Evolutionary conservation across 2,113 vertebrate species (phyloP).

Genomic region (Pristiophorus japonicus): DNA sequence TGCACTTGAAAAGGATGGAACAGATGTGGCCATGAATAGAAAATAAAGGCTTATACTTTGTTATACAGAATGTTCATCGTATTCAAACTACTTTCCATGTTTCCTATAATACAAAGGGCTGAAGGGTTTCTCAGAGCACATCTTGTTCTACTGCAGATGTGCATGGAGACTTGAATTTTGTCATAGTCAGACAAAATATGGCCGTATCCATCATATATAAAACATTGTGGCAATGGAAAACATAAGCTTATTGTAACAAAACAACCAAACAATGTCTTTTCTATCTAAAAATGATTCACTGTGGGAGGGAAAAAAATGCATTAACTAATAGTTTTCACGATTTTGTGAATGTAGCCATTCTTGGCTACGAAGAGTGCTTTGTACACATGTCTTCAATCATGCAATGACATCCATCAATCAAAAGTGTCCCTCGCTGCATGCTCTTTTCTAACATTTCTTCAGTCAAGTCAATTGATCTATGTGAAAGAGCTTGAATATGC

Average conservation of each 20-base stretch:
- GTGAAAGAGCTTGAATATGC: constrained; percentile 48
- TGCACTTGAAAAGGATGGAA: constrained; percentile 3
- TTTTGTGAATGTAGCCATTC: constrained; percentile 53
- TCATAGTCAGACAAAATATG: neutral
- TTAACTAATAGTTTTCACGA: constrained; percentile 42
- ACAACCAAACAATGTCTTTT: constrained; percentile 39
- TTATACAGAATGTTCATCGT: neutral
- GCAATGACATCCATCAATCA: constrained; percentile 57
- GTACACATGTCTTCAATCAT: constrained; percentile 55
- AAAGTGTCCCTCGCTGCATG: constrained; percentile 41
- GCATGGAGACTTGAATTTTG: constrained; percentile 9
- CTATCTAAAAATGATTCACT: constrained; percentile 52
- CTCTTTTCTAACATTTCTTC: constrained; percentile 44
- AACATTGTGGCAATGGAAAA: neutral
- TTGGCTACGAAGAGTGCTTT: too few species aligned
- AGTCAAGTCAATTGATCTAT: constrained; percentile 42
- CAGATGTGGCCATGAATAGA: constrained; percentile 28
- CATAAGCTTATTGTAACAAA: neutral
- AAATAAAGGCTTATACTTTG: neutral
- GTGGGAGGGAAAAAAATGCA: constrained; percentile 45
- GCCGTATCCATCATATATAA: neutral
- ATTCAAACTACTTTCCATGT: neutral
- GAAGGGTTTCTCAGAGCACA: neutral
- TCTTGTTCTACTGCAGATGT: constrained; percentile 12
- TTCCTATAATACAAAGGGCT: neutral